Percentiles rank a stretch among this genome's conserved stretches.
phyloP scores from a whole-genome alignment of 2,888 invertebrate species.

The Pyrrhosoma nymphula region DNA sequence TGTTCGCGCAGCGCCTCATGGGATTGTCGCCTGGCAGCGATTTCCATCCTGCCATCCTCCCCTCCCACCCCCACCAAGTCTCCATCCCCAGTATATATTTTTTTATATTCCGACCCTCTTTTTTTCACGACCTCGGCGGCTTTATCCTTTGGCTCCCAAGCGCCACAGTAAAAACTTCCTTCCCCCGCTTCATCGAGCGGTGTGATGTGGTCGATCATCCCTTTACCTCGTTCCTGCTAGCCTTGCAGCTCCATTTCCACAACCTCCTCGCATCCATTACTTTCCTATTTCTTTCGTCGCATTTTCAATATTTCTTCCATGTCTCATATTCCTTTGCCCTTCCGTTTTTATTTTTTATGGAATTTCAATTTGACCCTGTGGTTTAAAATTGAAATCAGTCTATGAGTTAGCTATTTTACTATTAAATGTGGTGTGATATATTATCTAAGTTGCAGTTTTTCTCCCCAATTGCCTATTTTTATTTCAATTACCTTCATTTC shows the following conservation, averaged over 20 bases:
- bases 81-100: neutral
- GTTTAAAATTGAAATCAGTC: too few relatives aligned
- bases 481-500: too few relatives aligned
- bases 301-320: neutral
- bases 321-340: neutral
- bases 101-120: neutral
- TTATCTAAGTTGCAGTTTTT: too few relatives aligned
- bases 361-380: too few relatives aligned
- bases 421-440: too few relatives aligned
- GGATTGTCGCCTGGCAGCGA: constrained; percentile 1
- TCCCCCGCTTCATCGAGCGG: neutral
- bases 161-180: neutral
- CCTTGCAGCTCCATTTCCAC: neutral
- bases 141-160: constrained; percentile 11
- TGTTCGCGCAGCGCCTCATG: neutral
- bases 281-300: neutral
- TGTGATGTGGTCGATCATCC: neutral
- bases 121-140: constrained; percentile 18
- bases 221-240: neutral
- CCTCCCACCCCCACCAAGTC: neutral
- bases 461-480: too few relatives aligned
- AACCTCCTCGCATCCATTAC: neutral
- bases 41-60: neutral
- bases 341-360: too few relatives aligned
- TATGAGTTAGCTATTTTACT: too few relatives aligned